Conservation (phyloP, 2,888 invertebrate species). For the Napeogenes sylphis region DNA sequence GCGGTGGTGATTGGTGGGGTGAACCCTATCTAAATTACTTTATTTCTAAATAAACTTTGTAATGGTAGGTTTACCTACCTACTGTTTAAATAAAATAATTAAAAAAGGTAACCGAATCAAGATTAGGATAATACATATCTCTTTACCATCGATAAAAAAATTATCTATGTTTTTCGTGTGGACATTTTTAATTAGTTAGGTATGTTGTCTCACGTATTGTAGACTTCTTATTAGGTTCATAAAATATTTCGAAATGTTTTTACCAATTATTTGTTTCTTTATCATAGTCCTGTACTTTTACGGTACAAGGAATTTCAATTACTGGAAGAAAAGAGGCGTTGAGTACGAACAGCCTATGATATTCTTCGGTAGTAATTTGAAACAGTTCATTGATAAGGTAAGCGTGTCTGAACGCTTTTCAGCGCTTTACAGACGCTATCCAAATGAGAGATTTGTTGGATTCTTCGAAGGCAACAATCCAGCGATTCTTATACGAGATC, state of each 20-base stretch:
- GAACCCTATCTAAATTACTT: too few species aligned
- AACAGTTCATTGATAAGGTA: slow-evolving; percentile 21
- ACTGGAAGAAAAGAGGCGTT: slow-evolving; percentile 27
- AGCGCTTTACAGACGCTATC: slow-evolving; percentile 34
- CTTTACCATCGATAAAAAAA: too few species aligned
- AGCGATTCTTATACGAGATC: slow-evolving; percentile 40
- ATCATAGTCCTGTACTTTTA: slow-evolving; percentile 23
- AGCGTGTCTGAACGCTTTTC: slow-evolving; percentile 31
- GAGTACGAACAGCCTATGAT: slow-evolving; percentile 22
- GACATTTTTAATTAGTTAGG: too few species aligned
- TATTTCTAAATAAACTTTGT: too few species aligned
- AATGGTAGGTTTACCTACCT: too few species aligned
- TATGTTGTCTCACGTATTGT: neutral
- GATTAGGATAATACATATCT: too few species aligned
- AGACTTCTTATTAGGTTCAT: neutral
- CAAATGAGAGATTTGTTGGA: slow-evolving; percentile 43
- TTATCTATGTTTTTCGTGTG: too few species aligned
- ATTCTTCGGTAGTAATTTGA: slow-evolving; percentile 25
- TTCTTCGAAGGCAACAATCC: slow-evolving; percentile 36
- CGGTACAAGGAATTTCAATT: slow-evolving; percentile 24
- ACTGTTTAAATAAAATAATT: too few species aligned
- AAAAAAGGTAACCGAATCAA: too few species aligned
- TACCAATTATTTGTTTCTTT: slow-evolving; percentile 15
- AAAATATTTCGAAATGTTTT: slow-evolving; percentile 12
- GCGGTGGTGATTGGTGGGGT: too few species aligned